phyloP scores from a whole-genome alignment of 2,113 vertebrate species.

The Alexandromys fortis region DNA sequence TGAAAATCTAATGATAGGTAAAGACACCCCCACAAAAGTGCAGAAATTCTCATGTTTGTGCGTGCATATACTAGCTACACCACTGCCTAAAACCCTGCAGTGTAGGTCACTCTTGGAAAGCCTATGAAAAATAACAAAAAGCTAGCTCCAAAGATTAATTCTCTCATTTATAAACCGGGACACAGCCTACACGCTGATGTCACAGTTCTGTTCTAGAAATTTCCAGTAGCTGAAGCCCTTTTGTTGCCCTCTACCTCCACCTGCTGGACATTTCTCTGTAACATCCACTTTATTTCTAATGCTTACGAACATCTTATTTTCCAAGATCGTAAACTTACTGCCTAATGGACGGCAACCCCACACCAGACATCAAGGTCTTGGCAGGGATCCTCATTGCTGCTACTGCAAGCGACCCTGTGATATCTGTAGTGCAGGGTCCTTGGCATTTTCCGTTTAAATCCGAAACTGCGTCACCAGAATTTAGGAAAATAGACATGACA shows the following conservation, averaged over 20 bases:
- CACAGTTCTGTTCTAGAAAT: not conserved
- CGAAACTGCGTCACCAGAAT: not conserved
- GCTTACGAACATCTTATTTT: not conserved
- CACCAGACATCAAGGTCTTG: not conserved
- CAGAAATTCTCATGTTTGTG: not conserved
- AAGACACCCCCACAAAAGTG: not conserved
- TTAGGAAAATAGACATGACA: not conserved
- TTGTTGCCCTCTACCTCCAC: conserved; percentile 1
- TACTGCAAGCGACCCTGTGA: not conserved
- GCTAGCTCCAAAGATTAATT: conserved; percentile 40
- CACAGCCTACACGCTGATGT: not conserved
- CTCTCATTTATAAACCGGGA: not conserved
- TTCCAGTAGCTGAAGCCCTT: not conserved
- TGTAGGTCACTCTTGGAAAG: not conserved
- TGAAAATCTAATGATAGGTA: conserved; percentile 17
- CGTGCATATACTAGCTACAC: not conserved
- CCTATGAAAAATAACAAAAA: not conserved
- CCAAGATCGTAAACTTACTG: not conserved
- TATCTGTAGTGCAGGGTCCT: not conserved
- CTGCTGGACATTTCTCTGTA: conserved; percentile 8
- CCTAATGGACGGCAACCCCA: not conserved
- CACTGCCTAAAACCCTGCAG: not conserved
- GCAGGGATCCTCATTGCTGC: not conserved
- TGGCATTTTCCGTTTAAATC: conserved; percentile 27
- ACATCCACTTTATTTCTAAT: not conserved